Conservation (phyloP, 2,888 invertebrate species). For the Automeris io region DNA sequence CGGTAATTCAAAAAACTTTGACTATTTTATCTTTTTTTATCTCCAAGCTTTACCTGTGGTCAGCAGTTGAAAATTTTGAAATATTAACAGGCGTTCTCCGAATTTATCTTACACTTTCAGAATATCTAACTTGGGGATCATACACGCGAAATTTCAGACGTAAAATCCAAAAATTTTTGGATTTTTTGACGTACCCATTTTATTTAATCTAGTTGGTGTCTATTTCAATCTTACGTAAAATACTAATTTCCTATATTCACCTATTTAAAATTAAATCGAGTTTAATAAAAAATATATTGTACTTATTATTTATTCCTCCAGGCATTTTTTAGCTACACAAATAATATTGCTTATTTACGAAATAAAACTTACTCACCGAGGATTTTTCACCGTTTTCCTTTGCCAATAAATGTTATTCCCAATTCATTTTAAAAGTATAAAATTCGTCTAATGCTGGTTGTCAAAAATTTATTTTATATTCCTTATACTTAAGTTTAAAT, state of each 20-base stretch:
- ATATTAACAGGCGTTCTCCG: too few relatives aligned
- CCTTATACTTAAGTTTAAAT: conserved; percentile 54
- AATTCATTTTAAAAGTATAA: conserved; percentile 45
- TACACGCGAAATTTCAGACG: too few relatives aligned
- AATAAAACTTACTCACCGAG: conserved; percentile 29
- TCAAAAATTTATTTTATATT: conserved; percentile 36
- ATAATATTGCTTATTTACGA: conserved; percentile 5
- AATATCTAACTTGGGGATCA: too few relatives aligned
- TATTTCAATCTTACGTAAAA: conserved; percentile 14
- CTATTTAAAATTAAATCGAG: neutral
- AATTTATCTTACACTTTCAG: too few relatives aligned
- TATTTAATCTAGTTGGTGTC: conserved; percentile 59
- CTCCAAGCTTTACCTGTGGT: too few relatives aligned
- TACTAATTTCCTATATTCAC: conserved; percentile 10
- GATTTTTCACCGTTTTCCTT: conserved; percentile 19
- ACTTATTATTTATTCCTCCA: neutral
- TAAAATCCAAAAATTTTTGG: too few relatives aligned
- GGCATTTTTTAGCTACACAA: neutral
- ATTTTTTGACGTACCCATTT: too few relatives aligned
- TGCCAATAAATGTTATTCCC: conserved; percentile 19
- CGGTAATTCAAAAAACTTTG: too few relatives aligned
- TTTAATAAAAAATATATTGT: conserved; percentile 3
- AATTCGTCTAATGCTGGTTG: conserved; percentile 38
- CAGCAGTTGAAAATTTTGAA: too few relatives aligned
- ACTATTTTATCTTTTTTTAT: too few relatives aligned